Evolutionary conservation across 2,888 invertebrate species (phyloP), one percentile per base, ranked within the genome.

Genomic region (Serrognathus titanus): DNA sequence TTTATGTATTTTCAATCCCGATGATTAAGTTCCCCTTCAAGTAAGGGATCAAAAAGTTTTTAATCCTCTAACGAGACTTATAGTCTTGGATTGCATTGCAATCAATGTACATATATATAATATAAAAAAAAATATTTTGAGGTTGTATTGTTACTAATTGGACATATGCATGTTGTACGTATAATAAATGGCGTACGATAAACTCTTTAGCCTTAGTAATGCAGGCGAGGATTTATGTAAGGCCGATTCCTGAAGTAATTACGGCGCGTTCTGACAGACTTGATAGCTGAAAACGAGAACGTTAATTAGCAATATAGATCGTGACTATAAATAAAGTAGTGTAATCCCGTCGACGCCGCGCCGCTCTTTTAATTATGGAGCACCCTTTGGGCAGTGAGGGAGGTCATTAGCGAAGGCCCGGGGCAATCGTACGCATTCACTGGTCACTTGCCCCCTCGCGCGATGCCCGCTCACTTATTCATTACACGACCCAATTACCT

Each of bases 221-320:
- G 43, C 43, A 8, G 43, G 43, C 43, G 43, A 10, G 43, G 43
- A 43, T 43, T 43, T 43, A 43, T 43, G 43, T 43, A 43, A 43
- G 43, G 16, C 37, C 38, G 53, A 53, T 51, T 58, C 52, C 53
- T 55, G 53, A 61, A 63, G 67, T 69, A 71, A 71, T 71, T 69
- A 69, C 70, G 65, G 66, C 57, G 45, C 58, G 63, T 66, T 66
- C 68, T 72, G 71, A 71, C 74, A 69, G 69, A 49, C 65, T 67
- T 70, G 72, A 72, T 73, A 71, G 69, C 69, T 73, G 72, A 71
- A 73, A 75, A 74, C 71, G 73, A 73, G 52, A 59, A 71, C 75
- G 73, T 75, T 76, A 76, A 76, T 76, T 75, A 76, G 75, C 75
- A 75, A 76, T 76, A 75, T 74, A 76, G 76, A 76, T 76, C 76